Evolutionary conservation across 2,113 vertebrate species (phyloP).

Genomic region (Condylura cristata): DNA sequence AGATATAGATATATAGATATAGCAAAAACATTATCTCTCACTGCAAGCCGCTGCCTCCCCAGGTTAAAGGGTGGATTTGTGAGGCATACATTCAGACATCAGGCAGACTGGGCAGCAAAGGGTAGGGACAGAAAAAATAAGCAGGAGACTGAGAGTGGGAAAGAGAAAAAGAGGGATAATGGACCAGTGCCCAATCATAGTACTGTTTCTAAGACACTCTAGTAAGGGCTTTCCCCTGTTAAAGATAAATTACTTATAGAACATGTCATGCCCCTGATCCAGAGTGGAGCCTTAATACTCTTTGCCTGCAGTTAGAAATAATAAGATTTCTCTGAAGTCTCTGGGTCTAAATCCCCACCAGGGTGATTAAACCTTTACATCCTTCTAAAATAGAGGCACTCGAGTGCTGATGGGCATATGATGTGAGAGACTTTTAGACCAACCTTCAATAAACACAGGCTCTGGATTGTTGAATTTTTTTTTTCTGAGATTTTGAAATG

Average conservation of each 20-base stretch:
- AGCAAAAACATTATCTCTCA: conserved; percentile 50
- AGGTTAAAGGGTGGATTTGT: conserved; percentile 30
- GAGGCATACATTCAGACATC: background rate
- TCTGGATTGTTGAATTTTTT: conserved; percentile 53
- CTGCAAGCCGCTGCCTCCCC: conserved; percentile 27
- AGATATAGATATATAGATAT: too few relatives aligned
- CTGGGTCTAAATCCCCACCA: conserved; percentile 81
- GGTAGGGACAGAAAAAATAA: conserved; percentile 37
- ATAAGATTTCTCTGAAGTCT: conserved; percentile 82
- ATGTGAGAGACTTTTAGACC: conserved; percentile 66
- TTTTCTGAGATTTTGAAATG: conserved; percentile 67
- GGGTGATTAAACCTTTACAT: conserved; percentile 81
- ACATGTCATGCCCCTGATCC: conserved; percentile 79
- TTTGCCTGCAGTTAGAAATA: conserved; percentile 83
- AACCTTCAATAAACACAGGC: conserved; percentile 78
- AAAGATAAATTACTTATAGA: conserved; percentile 80
- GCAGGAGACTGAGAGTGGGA: conserved; percentile 12
- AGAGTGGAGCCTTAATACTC: conserved; percentile 79
- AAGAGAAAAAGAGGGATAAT: conserved; percentile 55
- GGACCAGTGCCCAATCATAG: background rate
- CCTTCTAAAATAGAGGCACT: conserved; percentile 75
- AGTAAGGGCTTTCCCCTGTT: conserved; percentile 69
- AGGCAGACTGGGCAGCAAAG: conserved; percentile 51
- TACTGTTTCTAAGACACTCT: conserved; percentile 69
- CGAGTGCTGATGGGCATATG: conserved; percentile 58